Evolutionary conservation across 2,888 invertebrate species (phyloP), one percentile per base, ranked within the genome.

Genomic region (Aproaerema taeniolella): DNA sequence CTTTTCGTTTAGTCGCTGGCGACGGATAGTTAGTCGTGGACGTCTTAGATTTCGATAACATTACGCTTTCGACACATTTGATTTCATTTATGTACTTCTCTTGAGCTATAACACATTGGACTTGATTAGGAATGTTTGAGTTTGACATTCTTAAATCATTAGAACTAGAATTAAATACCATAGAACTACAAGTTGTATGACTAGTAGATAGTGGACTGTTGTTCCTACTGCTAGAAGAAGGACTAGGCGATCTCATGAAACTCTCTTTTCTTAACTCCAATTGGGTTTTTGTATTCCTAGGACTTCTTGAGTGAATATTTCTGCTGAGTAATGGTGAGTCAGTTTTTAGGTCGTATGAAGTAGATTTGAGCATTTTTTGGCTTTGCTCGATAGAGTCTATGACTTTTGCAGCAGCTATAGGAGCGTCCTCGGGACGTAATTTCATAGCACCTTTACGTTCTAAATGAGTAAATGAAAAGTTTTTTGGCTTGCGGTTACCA

Each of bases 61-160:
- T 79, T 38, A 87, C 80, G 49, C 65, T 87, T 67, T 87, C 86
- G 2, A 82, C 87, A 52, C 85, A 87, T 58, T 79, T 85, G 0
- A 87, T 67, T 69, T 87, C 87, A 45, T 83, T 87, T 29, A 87
- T 65, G 54, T 81, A 86, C 55, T 83, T 87, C 42, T 87, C 87
- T 75, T 87, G 87, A 41, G 87, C 87, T 67, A 87, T 87, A 16
- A 87, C 87, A 47, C 83, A 87, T 57, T 87, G 87, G 5, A 87
- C 83, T 60, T 78, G 79, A 53, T 86, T 85, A 35, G 80, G 67
- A 38, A 81, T 83, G 45, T 83, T 86, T 16, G 87, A 86, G 58
- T 70, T 86, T 15, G 86, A 86, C 68, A 78, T 87, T 61, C 82
- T 75, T 52, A 86, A 64, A 48, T 86, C 85, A 42, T 85, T 86